Percentiles rank a stretch among this genome's conserved stretches.
Conservation (phyloP, 2,888 invertebrate genomes). For the Xestoiulus laeticollis region DNA sequence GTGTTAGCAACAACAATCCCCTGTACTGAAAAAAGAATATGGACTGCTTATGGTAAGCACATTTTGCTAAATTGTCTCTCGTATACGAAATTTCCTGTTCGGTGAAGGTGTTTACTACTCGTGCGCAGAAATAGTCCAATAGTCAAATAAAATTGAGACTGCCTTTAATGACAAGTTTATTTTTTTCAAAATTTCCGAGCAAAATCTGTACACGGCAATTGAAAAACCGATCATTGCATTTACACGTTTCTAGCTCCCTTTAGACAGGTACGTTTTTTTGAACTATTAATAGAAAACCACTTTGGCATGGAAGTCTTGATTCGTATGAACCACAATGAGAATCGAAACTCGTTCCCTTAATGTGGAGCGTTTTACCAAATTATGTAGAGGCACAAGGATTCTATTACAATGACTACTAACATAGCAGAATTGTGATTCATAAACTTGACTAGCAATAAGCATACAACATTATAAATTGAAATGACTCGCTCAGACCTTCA, state of each 20-base stretch:
- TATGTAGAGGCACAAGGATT: background rate
- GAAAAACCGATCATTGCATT: background rate
- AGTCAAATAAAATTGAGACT: too few species aligned
- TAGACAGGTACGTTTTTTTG: slow-evolving; percentile 5
- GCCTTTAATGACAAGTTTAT: background rate
- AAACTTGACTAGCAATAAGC: background rate
- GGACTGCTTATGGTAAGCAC: too few species aligned
- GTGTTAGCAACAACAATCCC: too few species aligned
- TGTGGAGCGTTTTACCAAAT: background rate
- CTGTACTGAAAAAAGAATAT: too few species aligned
- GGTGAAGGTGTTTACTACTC: too few species aligned
- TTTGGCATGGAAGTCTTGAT: background rate
- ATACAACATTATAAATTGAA: background rate
- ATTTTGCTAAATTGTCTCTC: too few species aligned
- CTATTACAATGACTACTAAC: background rate
- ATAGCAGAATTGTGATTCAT: background rate
- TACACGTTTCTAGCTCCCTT: background rate
- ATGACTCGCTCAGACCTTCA: background rate
- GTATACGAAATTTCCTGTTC: too few species aligned
- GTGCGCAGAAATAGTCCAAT: too few species aligned
- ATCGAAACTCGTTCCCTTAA: background rate
- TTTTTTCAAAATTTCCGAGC: background rate
- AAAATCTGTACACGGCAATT: background rate
- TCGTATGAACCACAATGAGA: background rate
- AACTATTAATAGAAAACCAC: background rate